These are phyloP conservation scores for Dipodomys ordii DNA, from an alignment of 2,113 vertebrate species.

Conservation along the genomic window DNA sequence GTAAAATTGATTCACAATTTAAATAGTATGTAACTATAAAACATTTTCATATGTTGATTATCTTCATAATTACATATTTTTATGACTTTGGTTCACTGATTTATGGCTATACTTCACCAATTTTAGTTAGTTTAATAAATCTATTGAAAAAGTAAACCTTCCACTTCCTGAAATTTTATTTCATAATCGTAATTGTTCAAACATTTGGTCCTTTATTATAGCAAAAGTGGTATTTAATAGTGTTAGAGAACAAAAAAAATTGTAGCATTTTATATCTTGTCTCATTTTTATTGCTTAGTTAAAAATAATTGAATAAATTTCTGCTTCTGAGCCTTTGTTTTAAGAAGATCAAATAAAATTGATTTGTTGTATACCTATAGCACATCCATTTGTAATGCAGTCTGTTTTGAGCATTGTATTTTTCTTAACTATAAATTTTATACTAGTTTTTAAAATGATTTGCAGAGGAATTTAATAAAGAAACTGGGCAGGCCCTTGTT, in stretches of 20 bases:
- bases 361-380: constrained; percentile 13
- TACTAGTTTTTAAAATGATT: constrained; percentile 65
- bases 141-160: no score
- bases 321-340: constrained; percentile 34
- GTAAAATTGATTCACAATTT: not conserved
- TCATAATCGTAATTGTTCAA: not conserved
- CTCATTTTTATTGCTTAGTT: not conserved
- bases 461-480: constrained; percentile 97
- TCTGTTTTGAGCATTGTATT: constrained; percentile 59
- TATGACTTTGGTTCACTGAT: not conserved
- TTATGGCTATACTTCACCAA: no score
- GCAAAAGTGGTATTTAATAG: not conserved
- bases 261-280: not conserved
- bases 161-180: not conserved
- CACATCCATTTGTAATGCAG: not conserved
- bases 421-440: constrained; percentile 64
- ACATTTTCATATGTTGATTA: not conserved
- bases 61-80: not conserved
- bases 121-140: no score
- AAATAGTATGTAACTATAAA: not conserved
- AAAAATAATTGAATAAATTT: not conserved
- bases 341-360: not conserved
- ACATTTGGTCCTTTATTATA: not conserved
- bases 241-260: constrained; percentile 17
- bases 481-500: constrained; percentile 94